Evolutionary conservation across 2,797 vertebrate genomes (phyloP), one percentile per base, ranked within the genome.

Genomic region (Falco concolor): DNA sequence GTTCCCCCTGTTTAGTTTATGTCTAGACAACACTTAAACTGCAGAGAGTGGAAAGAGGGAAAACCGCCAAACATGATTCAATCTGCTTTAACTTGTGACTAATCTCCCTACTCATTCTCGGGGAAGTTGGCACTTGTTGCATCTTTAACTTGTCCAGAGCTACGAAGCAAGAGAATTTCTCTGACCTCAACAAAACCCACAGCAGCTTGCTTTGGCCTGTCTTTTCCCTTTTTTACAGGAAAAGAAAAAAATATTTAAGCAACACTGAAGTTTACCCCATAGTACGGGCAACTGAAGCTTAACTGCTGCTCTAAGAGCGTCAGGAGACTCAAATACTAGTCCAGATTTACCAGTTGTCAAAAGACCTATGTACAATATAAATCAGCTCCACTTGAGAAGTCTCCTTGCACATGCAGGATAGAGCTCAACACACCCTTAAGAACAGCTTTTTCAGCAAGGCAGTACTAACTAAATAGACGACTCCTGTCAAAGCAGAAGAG

Each of bases 21-120:
- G 96, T 97, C 96, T 97, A 98, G 97, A 97, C 96, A 94, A 96
- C 88, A 95, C 77, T 94, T 72, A 70, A 87, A 91, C 84, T 83
- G 92, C 61, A 95, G 87, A 95, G 92, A 94, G 76, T 75, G 96
- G 93, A 94, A 97, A 97, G 94, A 95, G 85, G 90, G 92, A 97
- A 92, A 95, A 96, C 13, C 74, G 93, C 92, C 91, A 96, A 96
- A 95, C 91, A 91, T 96, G 95, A 97, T 94, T 94, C 96, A 97
- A 96, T 87, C 89, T 91, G 93, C 91, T 97, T 96, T 93, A 96
- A 96, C 83, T 90, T 97, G 84, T 97, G 97, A 97, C 95, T 96
- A 97, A 97, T 95, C 96, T 97, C 95, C 85, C 89, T 93, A 96
- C 77, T 97, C 95, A 94, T 93, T 96, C 92, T 96, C 95, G 95